Percentiles rank a stretch among this genome's conserved stretches.
phyloP scores from a whole-genome alignment of 2,113 vertebrate species.

The Microcebus ravelobensis region DNA sequence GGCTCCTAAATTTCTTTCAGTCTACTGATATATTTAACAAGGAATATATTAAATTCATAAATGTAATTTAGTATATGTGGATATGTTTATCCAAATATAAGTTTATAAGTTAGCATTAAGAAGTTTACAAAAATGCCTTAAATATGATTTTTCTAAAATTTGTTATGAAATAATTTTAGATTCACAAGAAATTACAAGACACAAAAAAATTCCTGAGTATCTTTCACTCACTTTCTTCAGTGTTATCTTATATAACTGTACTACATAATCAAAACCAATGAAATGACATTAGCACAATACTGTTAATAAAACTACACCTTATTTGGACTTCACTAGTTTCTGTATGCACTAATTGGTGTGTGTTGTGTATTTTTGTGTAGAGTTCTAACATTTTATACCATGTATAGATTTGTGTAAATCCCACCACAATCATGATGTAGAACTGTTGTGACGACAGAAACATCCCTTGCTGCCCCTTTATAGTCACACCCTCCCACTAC shows the following conservation, averaged over 20 bases:
- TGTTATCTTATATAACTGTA: background rate
- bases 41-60: background rate
- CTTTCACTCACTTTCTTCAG: background rate
- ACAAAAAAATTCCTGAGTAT: background rate
- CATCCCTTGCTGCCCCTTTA: background rate
- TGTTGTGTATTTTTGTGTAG: background rate
- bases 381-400: background rate
- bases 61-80: background rate
- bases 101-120: background rate
- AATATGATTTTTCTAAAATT: constrained; percentile 14
- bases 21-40: background rate
- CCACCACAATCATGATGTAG: background rate
- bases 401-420: background rate
- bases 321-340: constrained; percentile 15
- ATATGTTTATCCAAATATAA: background rate
- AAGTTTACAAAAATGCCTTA: constrained; percentile 9
- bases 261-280: constrained; percentile 12
- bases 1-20: background rate
- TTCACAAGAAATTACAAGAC: background rate
- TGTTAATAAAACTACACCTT: background rate
- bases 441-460: background rate
- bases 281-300: background rate
- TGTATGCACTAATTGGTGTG: background rate
- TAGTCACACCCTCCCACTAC: background rate
- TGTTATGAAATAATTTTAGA: constrained; percentile 7